These are phyloP conservation scores for Tanypteryx hageni DNA, from an alignment of 2,888 invertebrate species.

Conservation along the genomic window DNA sequence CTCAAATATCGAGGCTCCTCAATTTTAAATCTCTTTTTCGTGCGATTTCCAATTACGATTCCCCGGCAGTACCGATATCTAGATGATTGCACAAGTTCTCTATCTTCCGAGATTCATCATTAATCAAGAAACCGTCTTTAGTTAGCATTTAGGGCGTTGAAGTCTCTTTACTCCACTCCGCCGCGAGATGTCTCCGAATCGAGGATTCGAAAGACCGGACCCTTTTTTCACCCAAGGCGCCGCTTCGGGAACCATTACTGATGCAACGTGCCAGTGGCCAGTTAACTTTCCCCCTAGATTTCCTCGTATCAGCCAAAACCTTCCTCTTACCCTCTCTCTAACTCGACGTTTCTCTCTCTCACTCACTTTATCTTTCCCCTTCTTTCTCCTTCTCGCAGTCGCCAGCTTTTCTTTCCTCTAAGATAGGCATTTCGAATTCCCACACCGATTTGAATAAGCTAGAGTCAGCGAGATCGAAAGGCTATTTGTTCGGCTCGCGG, in stretches of 20 bases:
- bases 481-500: slow-evolving; percentile 51
- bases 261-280: background rate
- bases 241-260: background rate
- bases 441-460: slow-evolving; percentile 49
- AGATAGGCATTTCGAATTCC: slow-evolving; percentile 41
- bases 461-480: slow-evolving; percentile 10
- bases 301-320: background rate
- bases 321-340: background rate
- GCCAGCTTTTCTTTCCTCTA: background rate
- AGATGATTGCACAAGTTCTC: too few relatives aligned
- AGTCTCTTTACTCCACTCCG: background rate
- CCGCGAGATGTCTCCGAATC: background rate
- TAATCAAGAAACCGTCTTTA: too few relatives aligned
- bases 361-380: background rate
- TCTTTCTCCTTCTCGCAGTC: background rate
- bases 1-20: too few relatives aligned
- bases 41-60: too few relatives aligned
- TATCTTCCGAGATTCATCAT: too few relatives aligned
- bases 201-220: background rate
- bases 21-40: too few relatives aligned
- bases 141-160: background rate
- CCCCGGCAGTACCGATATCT: too few relatives aligned
- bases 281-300: background rate
- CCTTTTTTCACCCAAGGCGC: background rate
- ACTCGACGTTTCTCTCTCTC: background rate